Evolutionary conservation across 1,140 invertebrate species (phyloP).

Genomic region (Sycophaga agraensis): DNA sequence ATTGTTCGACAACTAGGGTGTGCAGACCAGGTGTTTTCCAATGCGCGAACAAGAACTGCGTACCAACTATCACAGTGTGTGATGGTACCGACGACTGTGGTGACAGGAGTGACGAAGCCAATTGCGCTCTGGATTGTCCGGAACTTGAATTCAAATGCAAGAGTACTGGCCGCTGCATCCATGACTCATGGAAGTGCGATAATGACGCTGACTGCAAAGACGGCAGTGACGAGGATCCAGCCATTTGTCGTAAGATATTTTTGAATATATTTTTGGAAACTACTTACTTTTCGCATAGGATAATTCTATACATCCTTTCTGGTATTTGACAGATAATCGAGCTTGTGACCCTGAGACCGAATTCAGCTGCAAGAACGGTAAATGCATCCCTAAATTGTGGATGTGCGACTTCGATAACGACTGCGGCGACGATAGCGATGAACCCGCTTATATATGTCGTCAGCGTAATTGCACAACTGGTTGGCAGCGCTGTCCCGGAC

Average conservation of each 20-base stretch:
- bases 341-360: slow-evolving; percentile 81
- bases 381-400: slow-evolving; percentile 95
- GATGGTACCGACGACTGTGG: slow-evolving; percentile 90
- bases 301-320: too few species aligned
- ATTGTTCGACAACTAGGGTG: slow-evolving; percentile 70
- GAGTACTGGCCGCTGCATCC: slow-evolving; percentile 84
- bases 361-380: slow-evolving; percentile 85
- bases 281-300: too few species aligned
- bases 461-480: slow-evolving; percentile 88
- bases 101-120: slow-evolving; percentile 79
- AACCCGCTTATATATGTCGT: slow-evolving; percentile 88
- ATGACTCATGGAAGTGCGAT: slow-evolving; percentile 94
- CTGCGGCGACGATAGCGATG: slow-evolving; percentile 91
- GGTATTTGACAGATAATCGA: slow-evolving; percentile 65
- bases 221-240: slow-evolving; percentile 87
- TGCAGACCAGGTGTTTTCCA: slow-evolving; percentile 90
- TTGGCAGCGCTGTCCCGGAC: slow-evolving; percentile 87
- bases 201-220: slow-evolving; percentile 94
- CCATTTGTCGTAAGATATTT: slow-evolving; percentile 82
- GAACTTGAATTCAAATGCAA: slow-evolving; percentile 93
- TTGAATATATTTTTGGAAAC: too few species aligned
- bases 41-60: slow-evolving; percentile 91
- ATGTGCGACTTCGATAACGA: slow-evolving; percentile 94
- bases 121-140: slow-evolving; percentile 82
- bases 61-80: slow-evolving; percentile 87